Conservation (phyloP, 2,888 invertebrate species). For the Rhynchonema sp. region DNA sequence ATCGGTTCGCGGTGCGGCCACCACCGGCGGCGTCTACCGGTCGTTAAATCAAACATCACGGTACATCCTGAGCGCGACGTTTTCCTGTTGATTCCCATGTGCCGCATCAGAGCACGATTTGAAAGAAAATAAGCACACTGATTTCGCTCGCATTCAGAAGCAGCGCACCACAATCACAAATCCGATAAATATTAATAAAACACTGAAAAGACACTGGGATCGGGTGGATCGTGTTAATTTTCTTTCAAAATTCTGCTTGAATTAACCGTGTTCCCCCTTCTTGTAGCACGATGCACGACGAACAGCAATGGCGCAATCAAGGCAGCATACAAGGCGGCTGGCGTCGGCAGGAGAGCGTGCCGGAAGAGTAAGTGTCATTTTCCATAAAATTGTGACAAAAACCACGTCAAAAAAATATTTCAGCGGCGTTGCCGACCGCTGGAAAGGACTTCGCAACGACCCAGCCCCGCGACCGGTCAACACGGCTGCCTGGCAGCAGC, state of each 20-base stretch:
- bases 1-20: too few species aligned
- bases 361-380: neutral
- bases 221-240: too few species aligned
- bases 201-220: too few species aligned
- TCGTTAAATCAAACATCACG: too few species aligned
- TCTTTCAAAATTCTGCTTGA: too few species aligned
- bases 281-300: neutral
- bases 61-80: too few species aligned
- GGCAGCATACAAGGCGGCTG: neutral
- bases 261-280: neutral
- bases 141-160: neutral
- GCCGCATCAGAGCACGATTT: neutral
- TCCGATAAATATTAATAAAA: too few species aligned
- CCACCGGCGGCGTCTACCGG: too few species aligned
- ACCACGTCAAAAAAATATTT: too few species aligned
- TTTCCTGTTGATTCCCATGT: too few species aligned
- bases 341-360: neutral
- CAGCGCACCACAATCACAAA: too few species aligned
- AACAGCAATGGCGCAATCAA: neutral
- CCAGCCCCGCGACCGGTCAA: neutral
- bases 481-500: conserved; percentile 1
- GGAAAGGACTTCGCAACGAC: conserved; percentile 3
- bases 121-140: neutral
- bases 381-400: too few species aligned
- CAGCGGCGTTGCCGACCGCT: conserved; percentile 6